Conservation (phyloP, 1,140 invertebrate species). For the Parapsyche elsis region DNA sequence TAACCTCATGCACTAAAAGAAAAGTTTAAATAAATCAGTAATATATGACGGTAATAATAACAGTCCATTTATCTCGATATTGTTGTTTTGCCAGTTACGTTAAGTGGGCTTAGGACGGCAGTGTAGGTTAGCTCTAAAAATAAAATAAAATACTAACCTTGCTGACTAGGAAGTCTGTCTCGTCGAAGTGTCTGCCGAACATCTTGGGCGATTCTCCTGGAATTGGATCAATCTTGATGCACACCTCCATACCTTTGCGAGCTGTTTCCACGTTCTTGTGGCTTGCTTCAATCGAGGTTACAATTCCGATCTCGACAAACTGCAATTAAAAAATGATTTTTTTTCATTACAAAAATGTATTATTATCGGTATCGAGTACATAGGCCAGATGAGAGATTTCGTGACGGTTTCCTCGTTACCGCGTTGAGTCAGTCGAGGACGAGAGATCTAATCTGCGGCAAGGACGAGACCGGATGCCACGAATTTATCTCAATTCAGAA, state of each 20-base stretch:
- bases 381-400: not conserved
- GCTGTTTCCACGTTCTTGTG: constrained; percentile 92
- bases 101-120: no score
- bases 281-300: constrained; percentile 93
- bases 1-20: no score
- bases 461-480: constrained; percentile 40
- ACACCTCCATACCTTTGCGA: constrained; percentile 97
- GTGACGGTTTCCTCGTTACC: constrained; percentile 1
- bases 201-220: constrained; percentile 98
- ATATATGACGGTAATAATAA: no score
- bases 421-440: not conserved
- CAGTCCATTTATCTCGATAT: no score
- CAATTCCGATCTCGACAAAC: constrained; percentile 94
- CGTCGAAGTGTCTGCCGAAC: constrained; percentile 98
- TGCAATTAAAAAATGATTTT: constrained; percentile 68
- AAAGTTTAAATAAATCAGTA: no score
- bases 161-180: constrained; percentile 94
- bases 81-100: no score
- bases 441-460: constrained; percentile 38
- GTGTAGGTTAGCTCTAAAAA: no score
- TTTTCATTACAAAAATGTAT: no score
- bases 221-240: constrained; percentile 97
- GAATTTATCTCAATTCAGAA: constrained; percentile 43
- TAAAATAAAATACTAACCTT: constrained; percentile 88
- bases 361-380: not conserved